A percentile compares a stretch with the other conserved stretches of the same genome.
Conservation (phyloP, 2,888 invertebrate genomes). For the Thereva unica region DNA sequence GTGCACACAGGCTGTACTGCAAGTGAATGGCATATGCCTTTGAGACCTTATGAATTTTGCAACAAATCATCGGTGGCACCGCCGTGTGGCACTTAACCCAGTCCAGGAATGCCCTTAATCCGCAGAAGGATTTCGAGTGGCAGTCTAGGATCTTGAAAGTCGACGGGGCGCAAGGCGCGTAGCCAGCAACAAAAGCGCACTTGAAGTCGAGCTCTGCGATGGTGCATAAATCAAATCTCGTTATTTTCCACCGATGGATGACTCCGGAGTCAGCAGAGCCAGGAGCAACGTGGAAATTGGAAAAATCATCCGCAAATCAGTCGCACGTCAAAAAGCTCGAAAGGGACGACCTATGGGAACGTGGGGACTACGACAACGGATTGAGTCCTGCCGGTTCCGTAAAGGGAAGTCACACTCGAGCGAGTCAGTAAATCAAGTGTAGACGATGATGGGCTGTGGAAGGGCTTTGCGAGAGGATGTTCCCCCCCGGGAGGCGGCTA, state of each 20-base stretch:
- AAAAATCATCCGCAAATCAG: slow-evolving; percentile 12
- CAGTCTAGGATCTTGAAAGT: too few relatives aligned
- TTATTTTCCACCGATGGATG: slow-evolving; percentile 15
- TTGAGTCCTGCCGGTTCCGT: too few relatives aligned
- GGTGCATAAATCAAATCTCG: slow-evolving; percentile 28
- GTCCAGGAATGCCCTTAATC: too few relatives aligned
- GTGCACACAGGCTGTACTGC: not conserved
- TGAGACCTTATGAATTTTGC: slow-evolving; percentile 29
- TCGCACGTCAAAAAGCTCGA: not conserved
- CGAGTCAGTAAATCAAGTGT: slow-evolving; percentile 13
- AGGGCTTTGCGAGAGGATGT: not conserved
- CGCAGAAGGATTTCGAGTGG: too few relatives aligned
- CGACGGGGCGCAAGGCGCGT: too few relatives aligned
- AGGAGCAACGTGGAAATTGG: slow-evolving; percentile 24
- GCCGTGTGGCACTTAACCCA: not conserved
- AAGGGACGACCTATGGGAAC: slow-evolving; percentile 1
- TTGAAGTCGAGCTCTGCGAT: slow-evolving; percentile 4
- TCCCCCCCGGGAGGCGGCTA: not conserved
- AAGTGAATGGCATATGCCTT: slow-evolving; percentile 5
- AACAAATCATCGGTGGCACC: slow-evolving; percentile 18
- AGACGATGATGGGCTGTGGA: slow-evolving; percentile 4
- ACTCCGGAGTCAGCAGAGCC: not conserved
- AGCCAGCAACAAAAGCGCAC: not conserved
- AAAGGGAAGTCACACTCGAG: slow-evolving; percentile 13
- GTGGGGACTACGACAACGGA: too few relatives aligned